Base-by-base conservation (phyloP, 2,888 invertebrate species). In the Notodonta ziczac region DNA sequence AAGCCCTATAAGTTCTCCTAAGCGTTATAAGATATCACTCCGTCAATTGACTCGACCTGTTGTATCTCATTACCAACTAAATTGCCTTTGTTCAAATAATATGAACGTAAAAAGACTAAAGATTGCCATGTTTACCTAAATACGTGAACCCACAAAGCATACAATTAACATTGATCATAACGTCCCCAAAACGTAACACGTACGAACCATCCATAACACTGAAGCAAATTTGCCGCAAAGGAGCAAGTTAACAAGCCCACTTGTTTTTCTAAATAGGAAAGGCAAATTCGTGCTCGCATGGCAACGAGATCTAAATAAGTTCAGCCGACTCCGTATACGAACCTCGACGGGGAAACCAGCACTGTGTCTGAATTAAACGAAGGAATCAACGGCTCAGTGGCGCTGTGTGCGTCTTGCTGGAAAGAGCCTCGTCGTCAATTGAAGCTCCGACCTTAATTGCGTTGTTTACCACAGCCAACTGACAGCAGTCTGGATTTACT, bases 381-480 rank as follows among this genome's bases (percentile, higher is more conserved):
- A 54, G 50, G 57, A 54, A 61, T 54, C 51, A 10, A 16, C 7
- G 24, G 40, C 64, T 60, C 72, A 24, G 66, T 67, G 60, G 60
- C 62, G 63, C 70, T 53, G 72, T 70, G 72, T 57, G 13, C 32
- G 40, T 32, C 35, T 52, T 59, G 76, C 58, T 82, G 78, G 75
- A 82, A 80, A 73, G 67, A 71, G 60, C 46, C 50, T 62, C 62
- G 39, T 60, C 70, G 76, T 77, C 83, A 85, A 84, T 85, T 84
- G 81, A 78, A 77, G 75, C 74, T 72, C 72, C 70, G 74, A 75
- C 80, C 82, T 82, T 88, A 88, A 87, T 88, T 83, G 84, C 82
- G 77, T 87, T 88, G 87, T 88, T 86, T 87, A 87, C 87, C 81
- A 77, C 77, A 69, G 67, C 72, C 63, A 62, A 72, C 77, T 80